Evolutionary conservation across 2,113 vertebrate genomes (phyloP).

Genomic region (Gallinago undulata): DNA sequence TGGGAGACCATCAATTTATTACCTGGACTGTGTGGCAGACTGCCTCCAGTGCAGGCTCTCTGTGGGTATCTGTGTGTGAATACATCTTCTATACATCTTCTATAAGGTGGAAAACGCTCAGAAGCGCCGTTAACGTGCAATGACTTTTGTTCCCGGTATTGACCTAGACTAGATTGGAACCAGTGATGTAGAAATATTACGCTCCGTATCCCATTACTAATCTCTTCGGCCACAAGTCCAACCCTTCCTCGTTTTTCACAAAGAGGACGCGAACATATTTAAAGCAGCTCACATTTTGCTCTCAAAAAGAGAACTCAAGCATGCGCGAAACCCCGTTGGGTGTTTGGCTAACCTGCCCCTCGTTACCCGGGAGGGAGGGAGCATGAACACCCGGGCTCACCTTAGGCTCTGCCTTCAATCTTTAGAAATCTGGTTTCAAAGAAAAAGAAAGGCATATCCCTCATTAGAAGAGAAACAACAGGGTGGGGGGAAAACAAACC

Average conservation of each 20-base stretch:
- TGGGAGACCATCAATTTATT: neutral
- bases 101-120: neutral
- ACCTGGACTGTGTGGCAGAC: neutral
- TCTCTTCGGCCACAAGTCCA: slow-evolving; percentile 22
- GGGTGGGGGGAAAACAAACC: neutral
- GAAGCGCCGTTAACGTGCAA: neutral
- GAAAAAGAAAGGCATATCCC: neutral
- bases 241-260: neutral
- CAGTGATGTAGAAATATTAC: slow-evolving; percentile 30
- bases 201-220: slow-evolving; percentile 37
- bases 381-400: neutral
- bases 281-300: neutral
- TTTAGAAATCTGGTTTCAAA: slow-evolving; percentile 43
- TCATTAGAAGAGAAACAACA: slow-evolving; percentile 55
- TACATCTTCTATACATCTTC: neutral
- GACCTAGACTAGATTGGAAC: slow-evolving; percentile 27
- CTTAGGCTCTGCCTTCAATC: slow-evolving; percentile 12
- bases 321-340: neutral
- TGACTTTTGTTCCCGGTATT: slow-evolving; percentile 16
- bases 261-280: neutral
- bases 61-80: neutral
- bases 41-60: neutral
- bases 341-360: neutral
- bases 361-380: slow-evolving; percentile 1
- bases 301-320: neutral